Base-by-base conservation (phyloP, 2,888 invertebrate species). In the Drosophila siamana region DNA sequence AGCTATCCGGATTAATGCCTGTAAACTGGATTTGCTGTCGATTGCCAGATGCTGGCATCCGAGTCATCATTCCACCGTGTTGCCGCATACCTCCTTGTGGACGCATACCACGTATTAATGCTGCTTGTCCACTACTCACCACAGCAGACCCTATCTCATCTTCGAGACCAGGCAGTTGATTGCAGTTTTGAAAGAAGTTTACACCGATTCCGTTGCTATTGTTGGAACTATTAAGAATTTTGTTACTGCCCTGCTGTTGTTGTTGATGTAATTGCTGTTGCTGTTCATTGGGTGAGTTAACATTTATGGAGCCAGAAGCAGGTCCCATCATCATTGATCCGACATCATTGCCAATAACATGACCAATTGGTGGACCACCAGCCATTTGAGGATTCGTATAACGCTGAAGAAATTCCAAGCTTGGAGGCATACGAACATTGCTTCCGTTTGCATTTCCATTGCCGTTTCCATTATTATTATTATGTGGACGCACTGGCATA, bases 401-500 rank as follows among this genome's bases (percentile, higher is more conserved):
- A 65, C 98, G 94, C 86, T 97, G 97, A 60, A 98, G 93, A 92
- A 98, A 98, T 88, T 98, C 97, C 74, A 98, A 93, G 92, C 97
- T 96, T 40, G 97, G 97, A 4, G 97, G 97, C 8, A 96, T 96
- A 44, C 97, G 93, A 0, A 96, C 96, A 55, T 94, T 95, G 26
- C 94, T 57, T 1, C 55, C 61, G 43, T 62, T 67, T 30, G 62
- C 86, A 36, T 67, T 84, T 86, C 95, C 95, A 57, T 94, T 95
- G 28, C 94, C 81, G 51, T 68, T 72, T 16, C 54, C 66, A 24
- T 52, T 86, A 50, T 67, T 73, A 16, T 66, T 79, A 87, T 95
- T 95, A 91, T 97, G 97, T n/a, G 98, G 97, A 92, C 98, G 94
- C 54, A 98, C 97, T 19, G 99, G 99, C 92, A 98, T 94, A 94